These are phyloP conservation scores for Zapus hudsonius DNA, from an alignment of 2,113 vertebrate genomes.

Conservation along the genomic window DNA sequence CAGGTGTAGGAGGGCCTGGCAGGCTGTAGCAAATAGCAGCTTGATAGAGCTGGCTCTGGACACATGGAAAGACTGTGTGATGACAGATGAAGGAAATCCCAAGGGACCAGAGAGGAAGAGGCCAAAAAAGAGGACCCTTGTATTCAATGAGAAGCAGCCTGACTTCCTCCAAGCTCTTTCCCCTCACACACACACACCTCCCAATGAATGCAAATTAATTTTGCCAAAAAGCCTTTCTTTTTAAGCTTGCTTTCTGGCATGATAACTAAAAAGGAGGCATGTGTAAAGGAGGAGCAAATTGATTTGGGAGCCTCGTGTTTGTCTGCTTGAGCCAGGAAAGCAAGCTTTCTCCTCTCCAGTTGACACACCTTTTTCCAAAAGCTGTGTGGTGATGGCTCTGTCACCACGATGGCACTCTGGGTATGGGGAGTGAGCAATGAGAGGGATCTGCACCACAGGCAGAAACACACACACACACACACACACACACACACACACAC, in stretches of 20 bases:
- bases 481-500: not conserved
- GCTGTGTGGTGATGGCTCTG: constrained; percentile 12
- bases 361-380: constrained; percentile 26
- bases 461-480: constrained; percentile 34
- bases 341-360: not conserved
- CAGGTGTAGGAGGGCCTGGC: not conserved
- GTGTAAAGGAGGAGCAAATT: not conserved
- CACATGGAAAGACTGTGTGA: fast-evolving
- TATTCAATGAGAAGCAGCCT: not conserved
- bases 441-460: not conserved
- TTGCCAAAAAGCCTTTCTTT: constrained; percentile 17
- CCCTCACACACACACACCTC: not conserved
- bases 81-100: not conserved
- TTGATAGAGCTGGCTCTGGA: not conserved
- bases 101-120: not conserved
- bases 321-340: constrained; percentile 4
- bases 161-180: not conserved
- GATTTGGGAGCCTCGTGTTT: not conserved
- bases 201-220: not conserved
- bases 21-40: fast-evolving
- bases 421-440: constrained; percentile 59
- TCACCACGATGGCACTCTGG: not conserved
- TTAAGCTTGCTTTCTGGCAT: constrained; percentile 16
- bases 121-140: not conserved
- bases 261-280: not conserved